Evolutionary conservation across 1,140 invertebrate species (phyloP), one percentile per base, ranked within the genome.

Genomic region (Nephotettix cincticeps): DNA sequence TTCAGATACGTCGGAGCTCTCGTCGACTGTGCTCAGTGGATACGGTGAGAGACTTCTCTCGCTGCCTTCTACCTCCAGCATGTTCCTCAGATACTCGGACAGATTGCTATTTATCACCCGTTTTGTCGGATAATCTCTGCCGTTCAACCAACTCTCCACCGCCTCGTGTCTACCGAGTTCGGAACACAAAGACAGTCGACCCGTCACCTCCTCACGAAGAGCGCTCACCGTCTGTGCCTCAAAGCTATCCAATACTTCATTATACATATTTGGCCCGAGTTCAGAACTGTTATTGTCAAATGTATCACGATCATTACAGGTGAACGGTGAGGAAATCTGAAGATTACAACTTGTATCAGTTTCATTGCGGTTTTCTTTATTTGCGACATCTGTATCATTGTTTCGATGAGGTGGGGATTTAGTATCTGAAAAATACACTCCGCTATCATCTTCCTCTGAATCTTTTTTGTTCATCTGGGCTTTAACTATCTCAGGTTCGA

Each of bases 241-340:
- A 67, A 67, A 67, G 27, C 30, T 25, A 17, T 67, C 64, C 23
- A 67, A 45, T 9, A 67, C 30, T 45, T 67, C 9, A 29, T 29
- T 67, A 45, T 43, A 67, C 17, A 17, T 67, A 2, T 67, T n/a
- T 43, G 64, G 40, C 23, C 64, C 64, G 45, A 45, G 40, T 25
- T 67, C 40, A 1, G 21, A 17, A 21, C 13, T 17, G n/a, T 67
- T 67, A 67, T 67, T 67, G 64, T 67, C 64, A 67, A 25, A 45
- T 19, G 32, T 67, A 67, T 67, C 64, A 67, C 64, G n/a, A 67
- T 67, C 27, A 67, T 67, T 67, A 67, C 64, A 21, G 21, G 64
- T 45, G 21, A 67, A 28, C 4, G 56, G 13, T 61, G 2, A 6
- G 56, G 13, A 61, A 28, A n/a, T 11, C 2, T 2, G 21, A 61